Percentiles rank a stretch among this genome's conserved stretches.
Evolutionary conservation across 1,140 invertebrate genomes (phyloP).

Genomic region (Zaprionus vittiger): DNA sequence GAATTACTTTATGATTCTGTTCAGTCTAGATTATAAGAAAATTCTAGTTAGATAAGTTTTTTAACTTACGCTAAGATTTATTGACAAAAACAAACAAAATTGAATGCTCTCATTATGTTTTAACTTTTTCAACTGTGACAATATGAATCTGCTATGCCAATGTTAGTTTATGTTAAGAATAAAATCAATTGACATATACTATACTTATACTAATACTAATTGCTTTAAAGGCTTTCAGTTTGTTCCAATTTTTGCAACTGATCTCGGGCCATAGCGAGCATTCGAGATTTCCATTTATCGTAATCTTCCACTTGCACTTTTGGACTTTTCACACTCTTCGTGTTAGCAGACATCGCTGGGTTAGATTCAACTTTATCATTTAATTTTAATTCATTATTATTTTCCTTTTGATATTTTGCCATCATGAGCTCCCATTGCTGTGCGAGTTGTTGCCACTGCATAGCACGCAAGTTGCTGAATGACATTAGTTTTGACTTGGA

Average conservation of each 20-base stretch:
- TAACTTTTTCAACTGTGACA: conserved; percentile 41
- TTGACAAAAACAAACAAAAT: background rate
- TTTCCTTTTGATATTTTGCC: conserved; percentile 63
- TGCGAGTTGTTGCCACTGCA: conserved; percentile 83
- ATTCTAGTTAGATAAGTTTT: background rate
- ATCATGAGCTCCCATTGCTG: conserved; percentile 83
- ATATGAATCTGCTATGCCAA: no score
- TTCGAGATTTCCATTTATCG: conserved; percentile 76
- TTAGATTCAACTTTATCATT: conserved; percentile 51
- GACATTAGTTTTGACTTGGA: conserved; percentile 78
- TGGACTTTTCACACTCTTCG: conserved; percentile 18
- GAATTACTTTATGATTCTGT: conserved; percentile 39
- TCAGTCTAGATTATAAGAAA: background rate
- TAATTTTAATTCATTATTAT: conserved; percentile 17
- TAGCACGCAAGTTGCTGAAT: conserved; percentile 82
- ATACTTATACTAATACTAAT: background rate
- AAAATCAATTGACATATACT: background rate
- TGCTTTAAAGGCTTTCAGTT: background rate
- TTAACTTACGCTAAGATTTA: background rate
- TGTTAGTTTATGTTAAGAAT: background rate
- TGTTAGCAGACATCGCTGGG: conserved; percentile 28
- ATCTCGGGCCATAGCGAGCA: conserved; percentile 61
- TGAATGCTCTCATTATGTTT: background rate
- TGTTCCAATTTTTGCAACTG: conserved; percentile 50
- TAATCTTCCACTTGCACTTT: conserved; percentile 69